These are phyloP conservation scores for Eclectus roratus DNA, from an alignment of 2,113 vertebrate species.

Conservation along the genomic window DNA sequence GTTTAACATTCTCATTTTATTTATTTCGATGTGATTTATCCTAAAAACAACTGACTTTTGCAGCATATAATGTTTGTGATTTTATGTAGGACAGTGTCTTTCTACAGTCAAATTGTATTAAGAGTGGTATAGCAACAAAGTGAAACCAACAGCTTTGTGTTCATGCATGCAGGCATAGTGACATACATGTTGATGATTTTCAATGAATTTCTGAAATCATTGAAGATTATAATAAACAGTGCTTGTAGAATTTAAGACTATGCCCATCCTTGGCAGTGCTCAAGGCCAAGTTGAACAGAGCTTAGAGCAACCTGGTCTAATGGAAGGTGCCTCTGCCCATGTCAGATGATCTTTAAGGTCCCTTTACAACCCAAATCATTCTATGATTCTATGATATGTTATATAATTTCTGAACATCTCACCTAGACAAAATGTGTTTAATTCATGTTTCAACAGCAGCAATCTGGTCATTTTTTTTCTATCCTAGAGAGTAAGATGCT, in stretches of 20 bases:
- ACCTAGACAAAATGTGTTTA: not conserved
- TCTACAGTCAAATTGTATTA: not conserved
- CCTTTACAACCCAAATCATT: not conserved
- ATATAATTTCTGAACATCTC: not conserved
- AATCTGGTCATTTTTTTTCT: not conserved
- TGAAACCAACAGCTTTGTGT: not conserved
- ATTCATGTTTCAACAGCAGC: not conserved
- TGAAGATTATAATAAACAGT: not conserved
- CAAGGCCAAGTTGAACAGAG: not conserved
- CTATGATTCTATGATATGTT: not conserved
- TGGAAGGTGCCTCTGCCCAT: not conserved
- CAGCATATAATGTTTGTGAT: not conserved
- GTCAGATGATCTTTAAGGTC: not conserved
- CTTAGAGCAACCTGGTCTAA: not conserved
- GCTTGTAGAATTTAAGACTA: not conserved
- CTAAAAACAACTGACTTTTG: not conserved
- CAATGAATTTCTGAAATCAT: not conserved
- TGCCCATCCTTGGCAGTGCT: not conserved
- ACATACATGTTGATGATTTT: rapidly evolving
- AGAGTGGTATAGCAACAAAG: not conserved
- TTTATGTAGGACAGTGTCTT: not conserved
- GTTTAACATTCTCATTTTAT: not conserved
- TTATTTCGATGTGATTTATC: not conserved
- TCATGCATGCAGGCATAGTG: not conserved
- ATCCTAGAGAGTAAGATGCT: rapidly evolving